phyloP scores from a whole-genome alignment of 2,888 invertebrate genomes.

The Platycnemis pennipes region DNA sequence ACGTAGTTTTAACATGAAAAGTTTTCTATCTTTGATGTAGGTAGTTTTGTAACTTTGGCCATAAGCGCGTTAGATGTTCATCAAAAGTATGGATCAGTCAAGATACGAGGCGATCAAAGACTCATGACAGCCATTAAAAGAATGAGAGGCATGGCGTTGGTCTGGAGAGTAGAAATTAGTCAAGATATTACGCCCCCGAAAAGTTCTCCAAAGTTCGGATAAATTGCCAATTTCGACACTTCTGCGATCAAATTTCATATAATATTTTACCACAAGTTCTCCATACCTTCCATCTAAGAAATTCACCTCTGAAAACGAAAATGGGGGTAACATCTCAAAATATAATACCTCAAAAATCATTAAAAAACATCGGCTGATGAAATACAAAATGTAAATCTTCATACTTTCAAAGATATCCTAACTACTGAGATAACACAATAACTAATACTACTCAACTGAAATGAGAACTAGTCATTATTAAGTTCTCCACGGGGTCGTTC shows the following conservation, averaged over 20 bases:
- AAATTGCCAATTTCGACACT: no score
- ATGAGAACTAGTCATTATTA: no score
- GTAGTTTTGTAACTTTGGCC: background rate
- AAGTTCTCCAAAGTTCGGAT: background rate
- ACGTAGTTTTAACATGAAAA: background rate
- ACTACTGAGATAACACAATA: no score
- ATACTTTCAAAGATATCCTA: no score
- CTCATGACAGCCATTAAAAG: background rate
- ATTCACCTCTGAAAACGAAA: background rate
- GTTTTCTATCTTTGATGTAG: background rate
- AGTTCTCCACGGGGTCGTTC: no score
- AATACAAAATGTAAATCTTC: no score
- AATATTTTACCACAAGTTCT: background rate
- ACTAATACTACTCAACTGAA: no score
- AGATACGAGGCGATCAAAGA: background rate
- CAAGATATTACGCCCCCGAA: background rate
- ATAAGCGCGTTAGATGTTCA: background rate
- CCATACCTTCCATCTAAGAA: background rate
- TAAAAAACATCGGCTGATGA: no score
- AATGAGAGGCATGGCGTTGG: background rate
- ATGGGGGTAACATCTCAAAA: background rate
- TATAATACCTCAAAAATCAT: no score
- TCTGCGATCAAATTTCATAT: background rate
- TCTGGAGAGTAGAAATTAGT: background rate
- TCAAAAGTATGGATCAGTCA: background rate